Percentiles rank a stretch among this genome's conserved stretches.
Conservation (phyloP, 2,888 invertebrate species). For the Tanaodytes sp. region DNA sequence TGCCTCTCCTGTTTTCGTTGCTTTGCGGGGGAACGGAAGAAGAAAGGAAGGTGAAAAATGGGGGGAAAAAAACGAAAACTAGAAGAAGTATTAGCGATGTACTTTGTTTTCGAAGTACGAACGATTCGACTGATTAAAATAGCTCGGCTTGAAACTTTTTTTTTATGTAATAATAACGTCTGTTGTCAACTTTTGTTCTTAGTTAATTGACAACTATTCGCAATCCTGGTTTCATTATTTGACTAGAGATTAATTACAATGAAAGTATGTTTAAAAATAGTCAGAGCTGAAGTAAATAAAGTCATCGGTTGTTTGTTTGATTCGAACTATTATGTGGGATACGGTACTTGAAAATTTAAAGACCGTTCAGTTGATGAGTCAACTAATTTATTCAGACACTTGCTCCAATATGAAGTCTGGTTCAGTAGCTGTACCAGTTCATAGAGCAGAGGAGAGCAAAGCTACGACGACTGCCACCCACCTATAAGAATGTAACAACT, state of each 20-base stretch:
- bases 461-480: conserved; percentile 58
- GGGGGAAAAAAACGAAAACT: conserved; percentile 38
- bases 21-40: conserved; percentile 27
- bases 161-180: no score
- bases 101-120: conserved; percentile 64
- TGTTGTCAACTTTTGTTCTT: no score
- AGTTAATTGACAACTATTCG: no score
- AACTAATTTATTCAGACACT: conserved; percentile 32
- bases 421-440: conserved; percentile 57
- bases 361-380: conserved; percentile 59
- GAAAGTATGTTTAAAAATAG: no score
- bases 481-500: conserved; percentile 60
- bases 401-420: conserved; percentile 53
- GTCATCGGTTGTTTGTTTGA: neutral
- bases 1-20: conserved; percentile 55
- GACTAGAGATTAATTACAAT: no score
- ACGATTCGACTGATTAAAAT: no score
- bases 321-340: conserved; percentile 36
- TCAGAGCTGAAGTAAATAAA: no score
- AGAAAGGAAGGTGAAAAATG: conserved; percentile 14
- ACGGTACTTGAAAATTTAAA: conserved; percentile 55
- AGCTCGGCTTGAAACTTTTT: no score
- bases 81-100: conserved; percentile 66
- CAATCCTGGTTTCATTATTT: no score
- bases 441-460: conserved; percentile 56